These are phyloP conservation scores for Ennomos fuscantarius DNA, from an alignment of 2,888 invertebrate species.

Conservation along the genomic window DNA sequence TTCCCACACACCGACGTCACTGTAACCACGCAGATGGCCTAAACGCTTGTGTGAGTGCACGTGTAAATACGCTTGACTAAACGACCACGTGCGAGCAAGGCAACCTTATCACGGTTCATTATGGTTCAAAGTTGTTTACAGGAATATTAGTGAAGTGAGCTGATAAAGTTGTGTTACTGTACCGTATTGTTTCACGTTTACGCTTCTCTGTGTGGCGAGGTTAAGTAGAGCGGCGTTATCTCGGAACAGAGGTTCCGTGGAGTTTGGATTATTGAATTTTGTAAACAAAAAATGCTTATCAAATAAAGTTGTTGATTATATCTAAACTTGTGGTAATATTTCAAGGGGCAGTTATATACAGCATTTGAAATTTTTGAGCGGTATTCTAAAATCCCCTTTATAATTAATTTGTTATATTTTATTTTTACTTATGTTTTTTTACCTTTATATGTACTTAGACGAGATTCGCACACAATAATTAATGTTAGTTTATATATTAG, in stretches of 20 bases:
- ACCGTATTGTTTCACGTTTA: constrained; percentile 85
- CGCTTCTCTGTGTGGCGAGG: constrained; percentile 82
- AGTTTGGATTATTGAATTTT: constrained; percentile 65
- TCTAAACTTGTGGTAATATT: neutral
- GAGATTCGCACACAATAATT: no score
- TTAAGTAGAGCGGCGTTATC: constrained; percentile 85
- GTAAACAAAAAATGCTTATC: constrained; percentile 6
- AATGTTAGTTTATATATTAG: no score
- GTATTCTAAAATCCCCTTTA: no score
- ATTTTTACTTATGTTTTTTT: no score
- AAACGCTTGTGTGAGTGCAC: constrained; percentile 64
- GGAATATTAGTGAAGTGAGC: constrained; percentile 49
- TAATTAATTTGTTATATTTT: no score
- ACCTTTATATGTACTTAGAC: no score
- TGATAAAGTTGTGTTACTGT: constrained; percentile 74
- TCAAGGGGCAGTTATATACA: neutral
- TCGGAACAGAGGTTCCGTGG: constrained; percentile 80
- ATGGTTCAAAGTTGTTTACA: constrained; percentile 49
- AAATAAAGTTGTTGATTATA: constrained; percentile 6
- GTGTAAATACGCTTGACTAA: constrained; percentile 54
- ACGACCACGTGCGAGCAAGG: constrained; percentile 42
- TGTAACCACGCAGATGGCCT: constrained; percentile 62
- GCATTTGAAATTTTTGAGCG: no score
- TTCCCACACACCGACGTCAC: constrained; percentile 73
- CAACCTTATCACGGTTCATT: constrained; percentile 45